These are phyloP conservation scores for Sylvilagus bachmani DNA, from an alignment of 2,113 vertebrate species.

Conservation along the genomic window DNA sequence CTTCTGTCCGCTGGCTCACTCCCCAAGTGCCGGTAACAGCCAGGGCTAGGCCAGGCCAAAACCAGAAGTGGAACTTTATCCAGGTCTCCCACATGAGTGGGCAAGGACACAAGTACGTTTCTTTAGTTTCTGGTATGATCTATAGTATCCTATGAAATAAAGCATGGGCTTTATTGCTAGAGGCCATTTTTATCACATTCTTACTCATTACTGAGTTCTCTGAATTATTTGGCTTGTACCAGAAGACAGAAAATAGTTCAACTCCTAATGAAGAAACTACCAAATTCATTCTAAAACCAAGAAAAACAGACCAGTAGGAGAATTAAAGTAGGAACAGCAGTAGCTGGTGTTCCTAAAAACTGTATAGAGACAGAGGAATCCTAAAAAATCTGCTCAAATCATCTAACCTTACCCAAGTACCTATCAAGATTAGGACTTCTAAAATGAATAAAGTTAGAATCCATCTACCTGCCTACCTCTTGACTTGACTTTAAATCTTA, in stretches of 20 bases:
- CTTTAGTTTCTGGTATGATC: conserved; percentile 5
- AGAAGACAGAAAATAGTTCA: not conserved
- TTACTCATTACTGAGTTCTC: not conserved
- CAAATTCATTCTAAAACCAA: conserved; percentile 13
- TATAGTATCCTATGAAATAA: conserved; percentile 12
- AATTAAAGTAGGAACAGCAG: not conserved
- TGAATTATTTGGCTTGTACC: conserved; percentile 13
- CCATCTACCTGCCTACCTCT: not conserved
- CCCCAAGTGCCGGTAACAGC: no score
- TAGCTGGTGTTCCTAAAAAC: not conserved
- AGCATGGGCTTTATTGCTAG: conserved; percentile 43
- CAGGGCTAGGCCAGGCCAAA: no score
- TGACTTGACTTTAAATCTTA: conserved; percentile 6
- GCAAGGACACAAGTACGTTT: no score
- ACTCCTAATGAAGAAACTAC: conserved; percentile 36
- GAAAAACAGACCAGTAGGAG: not conserved
- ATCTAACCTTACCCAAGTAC: not conserved
- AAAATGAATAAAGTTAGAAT: not conserved
- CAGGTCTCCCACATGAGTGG: no score
- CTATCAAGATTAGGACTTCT: conserved; percentile 40
- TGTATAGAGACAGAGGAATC: not conserved
- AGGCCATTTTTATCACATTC: conserved; percentile 4
- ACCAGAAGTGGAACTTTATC: no score
- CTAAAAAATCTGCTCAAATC: not conserved
- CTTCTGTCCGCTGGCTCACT: no score